Evolutionary conservation across 2,888 invertebrate genomes (phyloP).

Genomic region (Tenthredo livida): DNA sequence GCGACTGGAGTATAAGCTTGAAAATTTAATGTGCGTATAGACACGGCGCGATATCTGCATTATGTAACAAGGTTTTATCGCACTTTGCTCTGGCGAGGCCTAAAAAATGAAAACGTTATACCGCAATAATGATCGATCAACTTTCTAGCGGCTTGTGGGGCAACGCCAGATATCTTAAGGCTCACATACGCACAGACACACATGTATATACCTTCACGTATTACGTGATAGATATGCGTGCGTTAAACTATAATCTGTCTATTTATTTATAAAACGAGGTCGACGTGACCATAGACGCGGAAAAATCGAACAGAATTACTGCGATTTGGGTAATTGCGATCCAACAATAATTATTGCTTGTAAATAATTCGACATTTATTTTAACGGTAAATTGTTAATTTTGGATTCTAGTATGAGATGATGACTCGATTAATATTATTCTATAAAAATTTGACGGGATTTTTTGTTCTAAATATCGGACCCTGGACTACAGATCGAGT

Average conservation of each 20-base stretch:
- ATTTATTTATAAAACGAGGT: conserved; percentile 14
- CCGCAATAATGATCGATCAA: conserved; percentile 43
- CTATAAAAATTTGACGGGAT: neutral
- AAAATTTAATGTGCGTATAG: neutral
- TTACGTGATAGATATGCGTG: neutral
- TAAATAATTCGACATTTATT: neutral
- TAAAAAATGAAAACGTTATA: conserved; percentile 45
- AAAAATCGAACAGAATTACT: neutral
- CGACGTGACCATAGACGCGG: neutral
- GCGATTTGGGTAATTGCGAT: neutral
- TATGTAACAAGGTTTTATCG: conserved; percentile 24
- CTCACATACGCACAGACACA: neutral
- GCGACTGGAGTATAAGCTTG: neutral
- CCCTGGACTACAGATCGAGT: no score
- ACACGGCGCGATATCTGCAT: neutral
- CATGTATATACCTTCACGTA: neutral
- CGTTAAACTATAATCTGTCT: neutral
- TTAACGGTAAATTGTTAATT: neutral
- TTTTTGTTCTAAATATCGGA: no score
- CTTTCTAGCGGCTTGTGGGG: conserved; percentile 34
- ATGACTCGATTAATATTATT: neutral
- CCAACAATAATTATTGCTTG: neutral
- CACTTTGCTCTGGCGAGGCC: neutral
- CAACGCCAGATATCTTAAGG: conserved; percentile 22
- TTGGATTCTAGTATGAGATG: neutral